phyloP scores from a whole-genome alignment of 2,888 invertebrate genomes.

The Elegia similella region DNA sequence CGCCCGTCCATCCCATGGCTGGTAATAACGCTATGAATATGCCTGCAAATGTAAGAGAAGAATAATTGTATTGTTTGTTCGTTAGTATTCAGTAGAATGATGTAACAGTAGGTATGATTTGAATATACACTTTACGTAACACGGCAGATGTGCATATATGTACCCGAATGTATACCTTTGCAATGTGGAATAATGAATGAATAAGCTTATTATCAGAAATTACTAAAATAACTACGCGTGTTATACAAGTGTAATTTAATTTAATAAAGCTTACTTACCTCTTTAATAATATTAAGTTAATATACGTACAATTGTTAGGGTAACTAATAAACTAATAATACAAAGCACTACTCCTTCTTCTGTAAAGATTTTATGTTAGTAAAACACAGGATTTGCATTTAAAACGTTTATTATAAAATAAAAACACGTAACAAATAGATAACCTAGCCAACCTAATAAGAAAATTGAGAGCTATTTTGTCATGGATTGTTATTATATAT shows the following conservation, averaged over 20 bases:
- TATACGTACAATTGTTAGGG: no score
- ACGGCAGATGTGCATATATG: no score
- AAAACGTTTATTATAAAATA: neutral
- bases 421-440: neutral
- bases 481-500: neutral
- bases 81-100: no score
- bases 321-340: neutral
- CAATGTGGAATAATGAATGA: no score
- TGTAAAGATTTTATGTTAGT: neutral
- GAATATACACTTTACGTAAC: no score
- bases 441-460: no score
- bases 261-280: neutral
- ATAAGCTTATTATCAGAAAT: no score
- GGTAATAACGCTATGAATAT: conserved; percentile 52
- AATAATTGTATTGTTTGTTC: neutral
- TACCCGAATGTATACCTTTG: no score
- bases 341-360: neutral
- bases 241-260: no score
- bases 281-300: neutral
- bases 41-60: conserved; percentile 37
- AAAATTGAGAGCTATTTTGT: neutral
- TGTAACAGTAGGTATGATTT: no score
- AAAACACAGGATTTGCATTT: neutral
- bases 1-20: conserved; percentile 63
- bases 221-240: no score